Base-by-base conservation (phyloP, 2,113 vertebrate species). In the Mystacornis crossleyi region DNA sequence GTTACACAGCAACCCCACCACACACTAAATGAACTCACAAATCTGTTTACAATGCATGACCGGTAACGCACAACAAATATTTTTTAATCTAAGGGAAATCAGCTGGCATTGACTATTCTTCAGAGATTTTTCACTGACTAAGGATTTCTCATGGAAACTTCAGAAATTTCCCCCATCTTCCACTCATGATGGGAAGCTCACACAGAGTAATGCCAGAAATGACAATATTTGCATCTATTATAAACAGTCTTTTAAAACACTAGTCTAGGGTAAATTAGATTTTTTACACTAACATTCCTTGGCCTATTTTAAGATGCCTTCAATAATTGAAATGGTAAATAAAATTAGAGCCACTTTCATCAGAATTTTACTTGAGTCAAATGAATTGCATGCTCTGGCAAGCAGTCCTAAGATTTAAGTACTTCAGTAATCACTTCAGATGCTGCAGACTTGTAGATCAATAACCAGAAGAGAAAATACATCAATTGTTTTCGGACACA, bases 181-280 rank as follows among this genome's bases (percentile, higher is more conserved):
- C 31, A 57, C 3, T 82, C 15, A 18, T 4, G 4, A 48, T 8
- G 19, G 13, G 3, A 0, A 54, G 5, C 24, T 64, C n/a, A 34
- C 9, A 55, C 23, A 45, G 18, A 69, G 25, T 23, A 89, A 83
- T 2, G 1, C 5, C 57, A 89, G n/a, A 34, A 81, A n/a, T 48
- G 2, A 25, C 6, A 67, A n/a, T 1, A 9, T 29, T 53, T 6
- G 14, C 0, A 17, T 28, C 28, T 47, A 20, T 24, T 34, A 62
- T 0, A 2, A 89, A 40, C 19, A 9, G 12, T 65, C 36, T 67
- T 90, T 40, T 47, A 51, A 70, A 89, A 34, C 6, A 28, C 17
- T 58, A 29, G 8, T 24, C 11, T 84, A 54, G 38, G 8, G 28
- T 20, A 79, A 81, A 20, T 6, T 10, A 38, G 5, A 45, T 48